Conservation (phyloP, 2,113 vertebrate species). For the Thryonomys swinderianus region DNA sequence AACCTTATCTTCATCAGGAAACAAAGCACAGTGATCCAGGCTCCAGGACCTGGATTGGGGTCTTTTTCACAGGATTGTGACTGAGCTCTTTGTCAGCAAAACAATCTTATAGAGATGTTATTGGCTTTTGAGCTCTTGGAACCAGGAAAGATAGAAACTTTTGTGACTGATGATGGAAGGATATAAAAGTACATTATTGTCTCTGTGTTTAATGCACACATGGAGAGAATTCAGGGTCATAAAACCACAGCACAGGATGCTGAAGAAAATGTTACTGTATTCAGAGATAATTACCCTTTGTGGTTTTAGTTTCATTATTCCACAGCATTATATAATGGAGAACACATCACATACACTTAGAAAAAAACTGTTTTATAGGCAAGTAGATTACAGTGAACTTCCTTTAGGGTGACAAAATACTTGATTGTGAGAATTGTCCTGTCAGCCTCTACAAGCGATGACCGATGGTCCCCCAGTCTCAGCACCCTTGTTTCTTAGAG, state of each 20-base stretch:
- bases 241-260: background rate
- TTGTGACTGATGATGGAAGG: background rate
- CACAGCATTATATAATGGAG: background rate
- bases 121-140: background rate
- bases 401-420: background rate
- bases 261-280: background rate
- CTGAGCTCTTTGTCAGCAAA: background rate
- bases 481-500: background rate
- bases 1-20: background rate
- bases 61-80: background rate
- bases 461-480: background rate
- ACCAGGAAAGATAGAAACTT: background rate
- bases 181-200: background rate
- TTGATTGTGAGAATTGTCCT: background rate
- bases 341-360: background rate
- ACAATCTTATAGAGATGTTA: background rate
- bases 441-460: background rate
- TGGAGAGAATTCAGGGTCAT: background rate
- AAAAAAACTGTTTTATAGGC: background rate
- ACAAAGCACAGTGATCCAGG: background rate
- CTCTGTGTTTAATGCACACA: background rate
- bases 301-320: slow-evolving; percentile 17
- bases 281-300: background rate
- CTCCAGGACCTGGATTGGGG: background rate
- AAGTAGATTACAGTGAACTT: background rate